Conservation (phyloP, 2,797 vertebrate genomes). For the Oreochromis grahami region DNA sequence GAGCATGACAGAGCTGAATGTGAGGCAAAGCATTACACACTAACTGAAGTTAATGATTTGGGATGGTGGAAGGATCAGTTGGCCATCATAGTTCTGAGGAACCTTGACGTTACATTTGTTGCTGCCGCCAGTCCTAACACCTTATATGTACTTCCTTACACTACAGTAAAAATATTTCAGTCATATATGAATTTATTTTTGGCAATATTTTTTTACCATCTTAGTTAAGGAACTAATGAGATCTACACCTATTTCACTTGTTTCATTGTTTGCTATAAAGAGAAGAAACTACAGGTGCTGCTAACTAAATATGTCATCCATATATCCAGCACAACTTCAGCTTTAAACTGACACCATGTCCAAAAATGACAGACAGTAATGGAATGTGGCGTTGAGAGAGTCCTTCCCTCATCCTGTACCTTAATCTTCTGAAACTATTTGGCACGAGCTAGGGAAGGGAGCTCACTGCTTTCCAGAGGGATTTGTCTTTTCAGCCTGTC, state of each 20-base stretch:
- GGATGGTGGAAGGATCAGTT: neutral
- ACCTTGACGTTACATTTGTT: neutral
- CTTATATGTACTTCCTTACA: neutral
- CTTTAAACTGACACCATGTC: neutral
- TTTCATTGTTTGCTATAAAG: neutral
- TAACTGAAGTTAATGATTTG: neutral
- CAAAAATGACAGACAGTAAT: neutral
- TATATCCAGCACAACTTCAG: neutral
- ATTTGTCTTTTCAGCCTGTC: neutral
- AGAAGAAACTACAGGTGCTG: neutral
- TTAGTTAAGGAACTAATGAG: neutral
- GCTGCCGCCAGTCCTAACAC: neutral
- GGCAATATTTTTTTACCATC: neutral
- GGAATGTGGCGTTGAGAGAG: neutral
- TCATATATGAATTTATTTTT: neutral
- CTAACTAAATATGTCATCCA: neutral
- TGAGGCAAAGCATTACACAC: conserved; percentile 12
- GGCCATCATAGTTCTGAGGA: neutral
- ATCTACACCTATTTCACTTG: neutral
- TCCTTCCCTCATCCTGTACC: neutral
- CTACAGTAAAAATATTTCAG: neutral
- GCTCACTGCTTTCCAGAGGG: neutral
- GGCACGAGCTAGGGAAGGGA: neutral
- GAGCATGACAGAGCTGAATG: conserved; percentile 3
- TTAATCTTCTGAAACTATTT: neutral